Evolutionary conservation across 2,113 vertebrate genomes (phyloP).

Genomic region (Haemorhous mexicanus): DNA sequence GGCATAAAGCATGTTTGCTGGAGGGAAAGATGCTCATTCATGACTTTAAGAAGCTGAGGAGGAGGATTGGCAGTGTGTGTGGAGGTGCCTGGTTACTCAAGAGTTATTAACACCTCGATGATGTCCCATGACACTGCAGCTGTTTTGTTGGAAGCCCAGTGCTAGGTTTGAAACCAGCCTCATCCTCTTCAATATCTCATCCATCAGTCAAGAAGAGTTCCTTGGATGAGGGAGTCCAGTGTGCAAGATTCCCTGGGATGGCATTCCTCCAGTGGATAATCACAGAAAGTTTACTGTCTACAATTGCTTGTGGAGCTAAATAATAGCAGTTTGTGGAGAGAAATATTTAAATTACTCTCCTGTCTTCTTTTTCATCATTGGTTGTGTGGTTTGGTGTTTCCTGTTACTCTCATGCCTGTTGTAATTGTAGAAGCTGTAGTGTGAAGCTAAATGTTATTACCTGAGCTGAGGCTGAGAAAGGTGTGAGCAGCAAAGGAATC

Average conservation of each 20-base stretch:
- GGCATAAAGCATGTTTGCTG: not conserved
- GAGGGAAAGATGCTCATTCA: not conserved
- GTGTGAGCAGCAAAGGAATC: not conserved
- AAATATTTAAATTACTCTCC: slow-evolving; percentile 62
- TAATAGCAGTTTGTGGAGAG: slow-evolving; percentile 49
- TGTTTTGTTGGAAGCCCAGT: not conserved
- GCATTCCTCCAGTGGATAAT: slow-evolving; percentile 48
- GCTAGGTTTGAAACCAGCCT: not conserved
- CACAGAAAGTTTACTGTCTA: slow-evolving; percentile 22
- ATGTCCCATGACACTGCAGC: not conserved
- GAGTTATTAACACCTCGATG: not conserved
- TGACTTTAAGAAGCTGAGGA: not conserved
- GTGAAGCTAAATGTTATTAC: slow-evolving; percentile 35
- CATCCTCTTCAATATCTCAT: not conserved
- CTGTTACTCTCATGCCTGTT: slow-evolving; percentile 28
- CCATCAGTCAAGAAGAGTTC: not conserved
- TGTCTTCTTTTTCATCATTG: slow-evolving; percentile 46
- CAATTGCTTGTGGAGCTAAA: slow-evolving; percentile 35
- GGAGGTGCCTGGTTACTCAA: not conserved
- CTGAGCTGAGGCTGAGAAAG: not conserved
- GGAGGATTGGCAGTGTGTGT: not conserved
- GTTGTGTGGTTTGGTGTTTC: slow-evolving; percentile 32
- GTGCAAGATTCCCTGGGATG: not conserved
- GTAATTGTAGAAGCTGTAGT: slow-evolving; percentile 52
- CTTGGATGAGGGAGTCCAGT: not conserved